Evolutionary conservation across 2,113 vertebrate genomes (phyloP).

Genomic region (Scartelaos histophorus): DNA sequence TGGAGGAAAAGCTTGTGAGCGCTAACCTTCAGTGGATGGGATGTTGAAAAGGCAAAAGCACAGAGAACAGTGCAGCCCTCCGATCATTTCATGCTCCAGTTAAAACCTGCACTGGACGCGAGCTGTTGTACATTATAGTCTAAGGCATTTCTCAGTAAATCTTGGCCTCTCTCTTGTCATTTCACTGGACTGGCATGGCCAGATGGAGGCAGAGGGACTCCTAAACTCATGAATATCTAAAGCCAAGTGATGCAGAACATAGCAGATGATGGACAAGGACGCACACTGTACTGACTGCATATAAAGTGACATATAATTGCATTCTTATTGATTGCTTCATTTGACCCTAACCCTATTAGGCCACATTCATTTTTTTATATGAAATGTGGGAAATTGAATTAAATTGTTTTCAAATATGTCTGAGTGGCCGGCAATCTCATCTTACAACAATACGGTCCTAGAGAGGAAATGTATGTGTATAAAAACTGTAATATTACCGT

Average conservation of each 20-base stretch:
- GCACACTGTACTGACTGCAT: background rate
- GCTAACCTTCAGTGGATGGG: conserved; percentile 46
- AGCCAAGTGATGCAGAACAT: conserved; percentile 28
- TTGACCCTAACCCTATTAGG: background rate
- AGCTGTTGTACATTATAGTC: conserved; percentile 8
- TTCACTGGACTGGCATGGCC: conserved; percentile 21
- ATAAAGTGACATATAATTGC: conserved; percentile 20
- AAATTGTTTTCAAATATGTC: background rate
- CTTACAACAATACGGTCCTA: background rate
- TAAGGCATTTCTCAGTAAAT: background rate
- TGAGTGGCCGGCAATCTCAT: background rate
- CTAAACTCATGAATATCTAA: conserved; percentile 42
- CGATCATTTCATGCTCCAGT: conserved; percentile 64
- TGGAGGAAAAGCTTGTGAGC: conserved; percentile 49
- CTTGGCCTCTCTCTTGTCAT: conserved; percentile 1
- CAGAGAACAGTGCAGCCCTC: conserved; percentile 31
- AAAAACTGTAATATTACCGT: background rate
- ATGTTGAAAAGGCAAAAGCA: conserved; percentile 44
- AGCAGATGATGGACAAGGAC: conserved; percentile 31
- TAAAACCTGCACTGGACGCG: conserved; percentile 35
- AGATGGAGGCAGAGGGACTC: conserved; percentile 44
- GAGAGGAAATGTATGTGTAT: background rate
- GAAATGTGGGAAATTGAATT: background rate
- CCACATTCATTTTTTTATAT: background rate
- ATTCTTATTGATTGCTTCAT: background rate